Conservation (phyloP, 2,797 vertebrate species). For the Phoebastria nigripes region DNA sequence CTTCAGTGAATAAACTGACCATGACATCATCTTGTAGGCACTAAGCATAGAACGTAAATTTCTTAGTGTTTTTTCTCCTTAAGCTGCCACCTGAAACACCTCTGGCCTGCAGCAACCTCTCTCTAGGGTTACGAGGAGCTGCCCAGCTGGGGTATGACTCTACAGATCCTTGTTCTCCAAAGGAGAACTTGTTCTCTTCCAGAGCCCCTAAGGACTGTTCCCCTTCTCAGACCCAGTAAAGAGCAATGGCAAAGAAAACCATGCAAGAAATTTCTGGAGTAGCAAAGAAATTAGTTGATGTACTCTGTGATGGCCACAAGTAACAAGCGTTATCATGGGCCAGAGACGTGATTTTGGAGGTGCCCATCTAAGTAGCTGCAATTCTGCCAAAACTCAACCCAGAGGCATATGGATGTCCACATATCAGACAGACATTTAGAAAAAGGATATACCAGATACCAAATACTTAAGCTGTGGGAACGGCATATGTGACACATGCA, state of each 20-base stretch:
- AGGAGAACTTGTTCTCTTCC: background rate
- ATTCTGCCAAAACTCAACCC: background rate
- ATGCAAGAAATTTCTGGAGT: background rate
- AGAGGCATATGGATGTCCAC: no score
- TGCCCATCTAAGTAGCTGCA: background rate
- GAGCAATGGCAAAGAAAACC: background rate
- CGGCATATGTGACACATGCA: background rate
- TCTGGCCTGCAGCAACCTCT: background rate
- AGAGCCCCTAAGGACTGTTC: background rate
- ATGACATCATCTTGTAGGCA: background rate
- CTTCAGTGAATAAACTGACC: background rate
- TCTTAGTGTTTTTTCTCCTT: background rate
- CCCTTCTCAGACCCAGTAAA: background rate
- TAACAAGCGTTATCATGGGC: background rate
- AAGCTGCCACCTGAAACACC: background rate
- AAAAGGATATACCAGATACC: background rate
- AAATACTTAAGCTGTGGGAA: background rate
- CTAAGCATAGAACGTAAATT: background rate
- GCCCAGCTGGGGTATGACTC: background rate
- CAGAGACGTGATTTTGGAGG: fast-evolving
- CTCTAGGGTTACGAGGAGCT: fast-evolving
- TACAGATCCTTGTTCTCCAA: background rate
- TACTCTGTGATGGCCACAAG: background rate
- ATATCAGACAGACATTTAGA: background rate
- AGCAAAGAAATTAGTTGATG: background rate